Base-by-base conservation (phyloP, 2,888 invertebrate species). In the Eretmocerus hayati region DNA sequence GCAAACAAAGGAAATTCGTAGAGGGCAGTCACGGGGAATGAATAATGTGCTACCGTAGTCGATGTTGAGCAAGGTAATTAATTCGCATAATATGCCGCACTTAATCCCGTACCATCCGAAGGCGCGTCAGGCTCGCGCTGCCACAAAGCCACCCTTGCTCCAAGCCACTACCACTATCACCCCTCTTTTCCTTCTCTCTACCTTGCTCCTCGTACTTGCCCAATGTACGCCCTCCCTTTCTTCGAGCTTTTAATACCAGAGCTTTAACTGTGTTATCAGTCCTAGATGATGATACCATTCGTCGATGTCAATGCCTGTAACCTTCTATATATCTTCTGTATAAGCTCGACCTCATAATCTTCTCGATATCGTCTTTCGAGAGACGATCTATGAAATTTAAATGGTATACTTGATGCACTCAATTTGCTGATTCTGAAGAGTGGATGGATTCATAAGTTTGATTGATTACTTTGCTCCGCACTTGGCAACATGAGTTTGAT, bases 81-180 rank as follows among this genome's bases (percentile, higher is more conserved):
- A 70, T 70, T 67, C 65, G 68, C 64, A 68, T 70, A 69, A 70
- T 71, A 70, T 69, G 65, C 66, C 65, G 62, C 58, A 68, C 68
- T 68, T 69, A 68, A 70, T 67, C 68, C 58, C 59, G 62, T n/a
- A 63, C 69, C 65, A 69, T 70, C 66, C 62, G 63, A 69, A n/a
- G n/a, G n/a, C n/a, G n/a, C n/a, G n/a, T n/a, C n/a, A n/a, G n/a
- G n/a, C n/a, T n/a, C n/a, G n/a, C 59, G 57, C 53, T 56, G 51
- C 54, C 53, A 52, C 54, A 53, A 54, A 52, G 50, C 53, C 54
- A 52, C 52, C 39, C 56, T 49, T 42, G 48, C 19, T 5, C 15
- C 48, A 11, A 22, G 26, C 22, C 13, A 43, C 35, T 11, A n/a
- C n/a, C n/a, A n/a, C 50, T 20, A n/a, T 32, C n/a, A n/a, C n/a